Evolutionary conservation across 2,797 vertebrate genomes (phyloP).

Genomic region (Rhinella marina): DNA sequence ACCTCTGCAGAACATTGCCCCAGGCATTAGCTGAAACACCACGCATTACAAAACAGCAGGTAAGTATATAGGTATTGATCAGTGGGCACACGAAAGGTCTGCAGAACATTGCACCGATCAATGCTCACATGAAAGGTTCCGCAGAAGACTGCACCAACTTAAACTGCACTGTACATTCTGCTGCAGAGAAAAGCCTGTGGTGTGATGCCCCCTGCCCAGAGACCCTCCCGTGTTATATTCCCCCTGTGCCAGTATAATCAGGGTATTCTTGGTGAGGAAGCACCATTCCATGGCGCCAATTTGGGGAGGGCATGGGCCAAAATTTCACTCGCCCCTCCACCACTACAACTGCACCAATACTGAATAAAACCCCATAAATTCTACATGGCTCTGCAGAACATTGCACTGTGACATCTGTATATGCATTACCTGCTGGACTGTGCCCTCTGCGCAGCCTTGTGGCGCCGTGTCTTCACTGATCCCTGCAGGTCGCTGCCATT

Average conservation of each 20-base stretch:
- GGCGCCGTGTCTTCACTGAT: not conserved
- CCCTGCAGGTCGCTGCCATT: not conserved
- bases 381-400: not conserved
- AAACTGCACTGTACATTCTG: not conserved
- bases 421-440: slow-evolving; percentile 10
- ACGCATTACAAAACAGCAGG: no score
- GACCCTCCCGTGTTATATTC: no score
- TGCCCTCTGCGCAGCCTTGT: not conserved
- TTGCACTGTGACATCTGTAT: not conserved
- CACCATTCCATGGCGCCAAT: no score
- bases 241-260: no score
- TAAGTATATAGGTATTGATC: no score
- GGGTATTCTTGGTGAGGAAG: no score
- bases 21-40: no score
- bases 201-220: no score
- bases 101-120: slow-evolving; percentile 2
- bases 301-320: no score
- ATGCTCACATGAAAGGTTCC: not conserved
- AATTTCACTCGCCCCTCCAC: no score
- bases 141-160: slow-evolving; percentile 9
- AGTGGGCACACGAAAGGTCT: not conserved
- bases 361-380: no score
- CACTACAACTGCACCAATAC: not conserved
- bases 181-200: no score
- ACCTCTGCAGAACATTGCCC: not conserved